phyloP scores from a whole-genome alignment of 2,797 vertebrate species.

The Paguma larvata region DNA sequence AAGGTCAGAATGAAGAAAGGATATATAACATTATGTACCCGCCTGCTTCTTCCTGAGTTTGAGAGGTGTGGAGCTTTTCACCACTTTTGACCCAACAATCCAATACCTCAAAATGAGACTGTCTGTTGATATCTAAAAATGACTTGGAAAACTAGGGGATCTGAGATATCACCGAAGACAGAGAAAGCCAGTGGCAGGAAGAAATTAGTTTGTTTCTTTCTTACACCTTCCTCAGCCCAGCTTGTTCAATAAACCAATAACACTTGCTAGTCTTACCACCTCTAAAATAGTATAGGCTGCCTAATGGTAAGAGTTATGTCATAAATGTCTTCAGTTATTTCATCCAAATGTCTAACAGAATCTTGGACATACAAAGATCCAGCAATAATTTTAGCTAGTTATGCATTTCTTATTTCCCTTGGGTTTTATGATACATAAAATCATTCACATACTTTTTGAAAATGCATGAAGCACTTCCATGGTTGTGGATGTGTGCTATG shows the following conservation, averaged over 20 bases:
- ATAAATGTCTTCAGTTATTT: background rate
- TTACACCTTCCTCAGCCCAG: background rate
- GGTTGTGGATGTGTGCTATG: background rate
- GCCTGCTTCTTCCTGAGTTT: background rate
- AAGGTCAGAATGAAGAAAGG: background rate
- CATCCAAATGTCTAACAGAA: slow-evolving; percentile 26
- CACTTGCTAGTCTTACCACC: background rate
- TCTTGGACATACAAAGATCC: slow-evolving; percentile 30
- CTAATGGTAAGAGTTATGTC: background rate
- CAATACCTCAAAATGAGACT: background rate
- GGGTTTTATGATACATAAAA: slow-evolving; percentile 41
- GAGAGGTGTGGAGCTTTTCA: background rate
- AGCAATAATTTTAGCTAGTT: slow-evolving; percentile 21
- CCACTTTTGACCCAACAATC: background rate
- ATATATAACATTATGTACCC: background rate
- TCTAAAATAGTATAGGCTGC: background rate
- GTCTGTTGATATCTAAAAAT: background rate
- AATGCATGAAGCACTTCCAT: background rate
- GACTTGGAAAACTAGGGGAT: background rate
- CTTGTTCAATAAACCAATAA: background rate
- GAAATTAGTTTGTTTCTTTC: slow-evolving; percentile 32
- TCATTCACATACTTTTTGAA: slow-evolving; percentile 38
- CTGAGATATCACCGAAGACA: background rate
- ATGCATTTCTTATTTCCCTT: background rate
- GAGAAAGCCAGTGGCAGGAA: background rate